Base-by-base conservation (phyloP, 2,888 invertebrate species). In the Rhyacophila evoluta region DNA sequence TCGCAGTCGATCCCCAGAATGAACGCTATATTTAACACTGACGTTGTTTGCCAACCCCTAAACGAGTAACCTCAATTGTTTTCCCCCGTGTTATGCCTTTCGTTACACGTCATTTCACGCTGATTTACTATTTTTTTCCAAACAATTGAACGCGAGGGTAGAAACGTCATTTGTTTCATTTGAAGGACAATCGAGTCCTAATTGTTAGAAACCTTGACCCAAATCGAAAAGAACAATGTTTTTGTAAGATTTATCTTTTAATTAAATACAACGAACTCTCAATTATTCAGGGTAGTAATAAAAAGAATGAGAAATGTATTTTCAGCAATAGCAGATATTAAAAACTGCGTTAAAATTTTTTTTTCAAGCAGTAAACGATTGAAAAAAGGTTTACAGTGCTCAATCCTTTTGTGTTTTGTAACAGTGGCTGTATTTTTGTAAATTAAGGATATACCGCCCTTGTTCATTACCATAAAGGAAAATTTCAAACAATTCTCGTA, bases 131-230 rank as follows among this genome's bases (percentile, higher is more conserved):
- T 8, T 55, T 41, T n/a, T 55, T 55, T 55, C 55, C 55, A 19
- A 19, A 55, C 55, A 55, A 55, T 55, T 55, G 25, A 55, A 55
- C 19, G 10, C 55, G 25, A 55, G 29, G 29, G 19, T 19, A n/a
- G 4, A 4, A 8, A 19, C 10, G 55, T 25, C 19, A 55, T 55
- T 55, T 55, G 55, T 25, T 19, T 55, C 19, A 55, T 55, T 55
- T 55, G 55, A 55, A 55, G 55, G 55, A 55, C 19, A 55, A 55
- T 55, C 25, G 55, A 8, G 55, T 25, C 55, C 19, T 55, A 55
- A 55, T 55, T 55, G 55, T 8, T 19, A 19, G 55, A 25, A 55
- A 55, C 55, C 55, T 55, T 55, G 55, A 55, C 25, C 55, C 19
- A 19, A 55, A 55, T 55, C 8, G 19, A 1, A 10, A 55, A 19